phyloP scores from a whole-genome alignment of 2,888 invertebrate genomes.

The Tachina fera region DNA sequence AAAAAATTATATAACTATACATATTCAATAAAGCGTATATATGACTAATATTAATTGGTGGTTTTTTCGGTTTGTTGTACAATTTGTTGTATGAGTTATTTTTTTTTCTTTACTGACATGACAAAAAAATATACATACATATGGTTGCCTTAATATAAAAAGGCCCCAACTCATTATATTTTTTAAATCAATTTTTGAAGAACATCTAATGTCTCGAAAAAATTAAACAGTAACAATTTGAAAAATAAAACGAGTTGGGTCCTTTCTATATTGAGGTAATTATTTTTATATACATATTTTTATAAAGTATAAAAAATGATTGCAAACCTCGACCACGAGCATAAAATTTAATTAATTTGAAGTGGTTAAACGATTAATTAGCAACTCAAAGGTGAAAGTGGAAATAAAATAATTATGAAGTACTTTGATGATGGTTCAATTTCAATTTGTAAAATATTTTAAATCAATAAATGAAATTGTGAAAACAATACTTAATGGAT shows the following conservation, averaged over 20 bases:
- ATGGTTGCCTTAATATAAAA: too few relatives aligned
- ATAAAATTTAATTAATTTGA: conserved; percentile 32
- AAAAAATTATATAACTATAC: background rate
- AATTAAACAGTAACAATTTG: too few relatives aligned
- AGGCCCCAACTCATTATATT: background rate
- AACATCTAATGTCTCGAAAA: too few relatives aligned
- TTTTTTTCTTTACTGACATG: conserved; percentile 2
- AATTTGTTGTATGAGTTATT: conserved; percentile 8
- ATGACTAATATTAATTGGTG: conserved; percentile 62
- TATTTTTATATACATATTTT: too few relatives aligned
- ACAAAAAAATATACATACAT: background rate
- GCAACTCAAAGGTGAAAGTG: background rate
- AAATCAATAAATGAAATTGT: too few relatives aligned
- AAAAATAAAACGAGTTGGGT: too few relatives aligned
- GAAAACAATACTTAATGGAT: too few relatives aligned
- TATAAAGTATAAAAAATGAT: background rate
- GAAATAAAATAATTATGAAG: background rate
- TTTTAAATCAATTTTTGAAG: too few relatives aligned
- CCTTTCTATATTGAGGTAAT: too few relatives aligned
- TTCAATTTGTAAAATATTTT: background rate
- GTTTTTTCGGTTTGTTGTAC: conserved; percentile 36
- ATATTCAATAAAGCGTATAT: conserved; percentile 33
- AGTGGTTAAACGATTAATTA: conserved; percentile 46
- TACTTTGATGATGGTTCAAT: background rate
- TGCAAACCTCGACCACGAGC: conserved; percentile 7